A percentile compares a stretch with the other conserved stretches of the same genome.
These are phyloP conservation scores for Zosterops borbonicus DNA, from an alignment of 2,113 vertebrate species.

Conservation along the genomic window DNA sequence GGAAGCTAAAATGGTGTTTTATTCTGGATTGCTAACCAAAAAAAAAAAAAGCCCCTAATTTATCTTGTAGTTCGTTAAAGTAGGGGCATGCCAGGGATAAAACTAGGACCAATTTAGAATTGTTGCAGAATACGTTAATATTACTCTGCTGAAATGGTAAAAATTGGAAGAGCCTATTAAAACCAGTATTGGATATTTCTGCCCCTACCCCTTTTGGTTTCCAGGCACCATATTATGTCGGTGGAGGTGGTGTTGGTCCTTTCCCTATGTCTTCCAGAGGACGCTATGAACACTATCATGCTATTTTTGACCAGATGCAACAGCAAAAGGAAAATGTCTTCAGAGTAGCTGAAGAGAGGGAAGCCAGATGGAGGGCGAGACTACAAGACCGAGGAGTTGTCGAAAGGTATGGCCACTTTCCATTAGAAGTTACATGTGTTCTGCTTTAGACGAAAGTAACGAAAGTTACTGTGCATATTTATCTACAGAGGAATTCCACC, in stretches of 20 bases:
- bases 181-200: constrained; percentile 35
- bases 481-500: constrained; percentile 72
- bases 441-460: constrained; percentile 56
- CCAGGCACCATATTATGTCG: constrained; percentile 72
- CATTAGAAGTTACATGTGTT: not conserved
- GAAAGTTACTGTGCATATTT: constrained; percentile 64
- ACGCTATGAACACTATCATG: constrained; percentile 82
- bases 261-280: constrained; percentile 67
- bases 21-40: not conserved
- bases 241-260: constrained; percentile 68
- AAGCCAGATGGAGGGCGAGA: constrained; percentile 51
- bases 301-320: constrained; percentile 83
- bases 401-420: constrained; percentile 71
- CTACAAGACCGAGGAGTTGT: constrained; percentile 13
- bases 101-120: not conserved
- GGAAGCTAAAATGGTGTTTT: not conserved
- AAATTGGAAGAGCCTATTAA: not conserved
- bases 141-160: not conserved
- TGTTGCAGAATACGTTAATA: not conserved
- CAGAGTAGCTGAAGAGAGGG: constrained; percentile 68
- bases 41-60: not conserved
- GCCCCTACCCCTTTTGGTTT: constrained; percentile 43
- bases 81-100: not conserved
- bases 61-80: not conserved
- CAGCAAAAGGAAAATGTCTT: constrained; percentile 69